phyloP scores from a whole-genome alignment of 2,888 invertebrate genomes.

The Pachycephus smyrnensis region DNA sequence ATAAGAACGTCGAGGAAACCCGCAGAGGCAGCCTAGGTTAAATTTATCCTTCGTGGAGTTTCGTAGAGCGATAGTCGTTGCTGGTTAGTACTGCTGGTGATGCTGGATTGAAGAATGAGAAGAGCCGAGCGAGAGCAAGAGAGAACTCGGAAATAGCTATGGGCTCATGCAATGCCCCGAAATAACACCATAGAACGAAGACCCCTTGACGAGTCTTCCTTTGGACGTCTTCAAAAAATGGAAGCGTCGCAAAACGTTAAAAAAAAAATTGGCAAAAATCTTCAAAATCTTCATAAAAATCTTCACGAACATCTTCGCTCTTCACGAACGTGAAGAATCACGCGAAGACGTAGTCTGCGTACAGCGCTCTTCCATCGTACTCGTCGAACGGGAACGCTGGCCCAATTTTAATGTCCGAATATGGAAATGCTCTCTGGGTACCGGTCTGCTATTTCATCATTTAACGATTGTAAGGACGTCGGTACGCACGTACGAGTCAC shows the following conservation, averaged over 20 bases:
- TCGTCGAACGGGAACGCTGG: slow-evolving; percentile 19
- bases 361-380: background rate
- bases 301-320: too few relatives aligned
- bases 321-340: background rate
- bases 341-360: background rate
- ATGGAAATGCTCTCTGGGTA: slow-evolving; percentile 30
- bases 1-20: background rate
- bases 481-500: slow-evolving; percentile 1
- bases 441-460: slow-evolving; percentile 33
- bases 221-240: background rate
- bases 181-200: slow-evolving; percentile 32
- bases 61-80: slow-evolving; percentile 29
- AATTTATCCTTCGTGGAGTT: slow-evolving; percentile 58
- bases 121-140: background rate
- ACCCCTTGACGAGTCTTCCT: background rate
- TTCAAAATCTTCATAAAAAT: too few relatives aligned
- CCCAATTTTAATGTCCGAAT: slow-evolving; percentile 36
- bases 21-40: slow-evolving; percentile 38
- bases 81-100: slow-evolving; percentile 3
- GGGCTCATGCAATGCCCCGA: slow-evolving; percentile 24
- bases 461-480: slow-evolving; percentile 15
- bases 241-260: too few relatives aligned
- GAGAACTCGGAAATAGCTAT: slow-evolving; percentile 25
- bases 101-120: slow-evolving; percentile 26
- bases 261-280: too few relatives aligned